phyloP scores from a whole-genome alignment of 2,888 invertebrate species.

The Aphidoletes aphidimyza region DNA sequence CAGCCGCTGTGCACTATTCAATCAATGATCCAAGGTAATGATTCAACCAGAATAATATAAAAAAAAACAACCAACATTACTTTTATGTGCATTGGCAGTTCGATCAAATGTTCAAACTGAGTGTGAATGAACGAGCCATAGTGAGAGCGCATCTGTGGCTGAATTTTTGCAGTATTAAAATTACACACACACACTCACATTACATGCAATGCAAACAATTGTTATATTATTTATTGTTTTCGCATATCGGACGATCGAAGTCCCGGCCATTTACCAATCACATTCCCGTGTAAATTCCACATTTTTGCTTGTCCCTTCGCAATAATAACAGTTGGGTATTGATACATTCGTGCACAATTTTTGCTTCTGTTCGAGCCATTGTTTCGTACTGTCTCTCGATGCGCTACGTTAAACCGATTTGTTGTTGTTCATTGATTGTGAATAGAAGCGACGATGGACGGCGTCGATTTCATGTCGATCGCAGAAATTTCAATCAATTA shows the following conservation, averaged over 20 bases:
- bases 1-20: not conserved
- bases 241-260: not conserved
- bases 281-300: slow-evolving; percentile 47
- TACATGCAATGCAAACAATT: slow-evolving; percentile 36
- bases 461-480: slow-evolving; percentile 45
- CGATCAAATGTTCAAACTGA: not conserved
- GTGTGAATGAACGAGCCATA: too few relatives aligned
- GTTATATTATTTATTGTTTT: slow-evolving; percentile 48
- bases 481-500: slow-evolving; percentile 52
- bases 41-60: slow-evolving; percentile 27
- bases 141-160: not conserved
- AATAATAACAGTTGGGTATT: slow-evolving; percentile 52
- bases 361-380: not conserved
- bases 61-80: too few relatives aligned
- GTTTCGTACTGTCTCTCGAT: not conserved
- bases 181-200: not conserved
- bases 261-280: slow-evolving; percentile 17
- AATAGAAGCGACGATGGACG: not conserved
- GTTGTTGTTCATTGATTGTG: slow-evolving; percentile 34
- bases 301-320: slow-evolving; percentile 10
- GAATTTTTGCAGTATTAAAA: too few relatives aligned
- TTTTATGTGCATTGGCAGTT: slow-evolving; percentile 24
- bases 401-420: slow-evolving; percentile 40
- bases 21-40: not conserved
- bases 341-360: too few relatives aligned